Evolutionary conservation across 2,797 vertebrate species (phyloP).

Genomic region (Nothura maculosa): DNA sequence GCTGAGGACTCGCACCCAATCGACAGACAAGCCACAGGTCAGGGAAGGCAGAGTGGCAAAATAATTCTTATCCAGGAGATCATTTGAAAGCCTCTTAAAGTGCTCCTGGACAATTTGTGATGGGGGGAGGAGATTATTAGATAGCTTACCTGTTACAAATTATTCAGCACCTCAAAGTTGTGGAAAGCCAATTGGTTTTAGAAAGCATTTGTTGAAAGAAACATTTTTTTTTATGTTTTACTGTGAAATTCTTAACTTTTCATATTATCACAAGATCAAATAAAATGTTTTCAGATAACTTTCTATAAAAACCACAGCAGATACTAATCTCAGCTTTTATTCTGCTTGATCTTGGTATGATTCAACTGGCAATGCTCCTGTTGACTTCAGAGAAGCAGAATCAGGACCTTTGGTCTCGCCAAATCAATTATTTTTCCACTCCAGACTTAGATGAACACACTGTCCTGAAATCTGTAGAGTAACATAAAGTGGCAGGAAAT

Average conservation of each 20-base stretch:
- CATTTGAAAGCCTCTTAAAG: slow-evolving; percentile 19
- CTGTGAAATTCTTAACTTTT: background rate
- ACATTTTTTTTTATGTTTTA: background rate
- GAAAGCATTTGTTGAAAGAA: background rate
- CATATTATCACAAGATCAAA: background rate
- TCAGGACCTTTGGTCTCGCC: background rate
- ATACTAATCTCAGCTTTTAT: background rate
- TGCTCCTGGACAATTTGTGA: slow-evolving; percentile 17
- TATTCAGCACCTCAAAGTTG: slow-evolving; percentile 1
- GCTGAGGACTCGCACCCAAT: background rate
- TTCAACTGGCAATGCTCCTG: background rate
- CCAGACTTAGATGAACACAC: background rate
- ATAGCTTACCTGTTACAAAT: background rate
- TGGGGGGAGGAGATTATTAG: background rate
- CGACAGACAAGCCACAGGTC: slow-evolving; percentile 4
- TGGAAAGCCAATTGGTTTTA: background rate
- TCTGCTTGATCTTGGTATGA: background rate
- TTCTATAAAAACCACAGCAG: background rate
- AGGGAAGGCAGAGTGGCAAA: slow-evolving; percentile 27
- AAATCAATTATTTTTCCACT: background rate
- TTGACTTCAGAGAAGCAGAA: background rate
- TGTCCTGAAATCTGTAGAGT: background rate
- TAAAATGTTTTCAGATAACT: background rate
- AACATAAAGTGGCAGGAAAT: background rate
- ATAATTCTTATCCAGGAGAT: slow-evolving; percentile 38